Conservation (phyloP, 2,888 invertebrate species). For the Cosmopolites sordidus region DNA sequence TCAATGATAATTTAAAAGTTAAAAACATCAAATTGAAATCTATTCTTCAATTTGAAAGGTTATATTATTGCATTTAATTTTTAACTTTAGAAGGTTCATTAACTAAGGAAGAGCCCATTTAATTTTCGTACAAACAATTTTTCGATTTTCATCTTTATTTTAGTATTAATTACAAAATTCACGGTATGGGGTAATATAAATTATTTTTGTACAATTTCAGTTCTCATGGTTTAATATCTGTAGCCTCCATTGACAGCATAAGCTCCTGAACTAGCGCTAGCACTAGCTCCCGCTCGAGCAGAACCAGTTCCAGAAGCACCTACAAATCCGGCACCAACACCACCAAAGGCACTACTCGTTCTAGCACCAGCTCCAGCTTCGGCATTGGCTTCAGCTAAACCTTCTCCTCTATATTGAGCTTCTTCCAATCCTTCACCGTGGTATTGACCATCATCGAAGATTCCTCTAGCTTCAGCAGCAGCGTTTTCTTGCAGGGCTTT, state of each 20-base stretch:
- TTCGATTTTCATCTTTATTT: too few relatives aligned
- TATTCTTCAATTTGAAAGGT: too few relatives aligned
- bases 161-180: too few relatives aligned
- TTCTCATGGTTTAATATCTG: background rate
- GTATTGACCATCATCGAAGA: constrained; percentile 10
- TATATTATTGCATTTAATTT: too few relatives aligned
- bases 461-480: constrained; percentile 29
- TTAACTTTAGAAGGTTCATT: too few relatives aligned
- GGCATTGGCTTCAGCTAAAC: background rate
- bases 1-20: too few relatives aligned
- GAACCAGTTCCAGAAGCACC: background rate
- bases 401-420: constrained; percentile 1
- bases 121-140: too few relatives aligned
- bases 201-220: too few relatives aligned
- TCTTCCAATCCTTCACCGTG: constrained; percentile 4
- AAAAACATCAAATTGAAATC: too few relatives aligned
- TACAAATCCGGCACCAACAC: background rate
- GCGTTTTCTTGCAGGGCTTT: constrained; percentile 47
- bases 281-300: constrained; percentile 18
- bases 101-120: too few relatives aligned
- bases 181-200: too few relatives aligned
- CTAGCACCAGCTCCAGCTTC: background rate
- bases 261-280: background rate
- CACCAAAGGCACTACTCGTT: background rate
- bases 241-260: background rate